Conservation (phyloP, 2,888 invertebrate species). For the Tanytarsus gracilentus region DNA sequence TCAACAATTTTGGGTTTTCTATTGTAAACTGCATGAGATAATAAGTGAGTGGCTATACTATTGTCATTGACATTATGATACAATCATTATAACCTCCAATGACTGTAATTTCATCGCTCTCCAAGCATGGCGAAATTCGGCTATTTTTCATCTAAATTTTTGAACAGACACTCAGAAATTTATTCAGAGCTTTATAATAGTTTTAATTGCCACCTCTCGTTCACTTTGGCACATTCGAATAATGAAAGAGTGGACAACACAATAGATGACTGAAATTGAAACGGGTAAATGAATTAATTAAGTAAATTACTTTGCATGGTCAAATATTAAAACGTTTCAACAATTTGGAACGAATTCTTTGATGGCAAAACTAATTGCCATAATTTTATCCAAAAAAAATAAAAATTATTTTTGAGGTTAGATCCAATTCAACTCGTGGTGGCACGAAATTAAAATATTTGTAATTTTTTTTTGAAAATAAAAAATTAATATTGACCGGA, state of each 20-base stretch:
- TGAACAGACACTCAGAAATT: no score
- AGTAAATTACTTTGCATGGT: no score
- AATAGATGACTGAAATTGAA: slow-evolving; percentile 14
- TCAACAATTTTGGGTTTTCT: no score
- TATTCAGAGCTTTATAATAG: no score
- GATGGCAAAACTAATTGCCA: slow-evolving; percentile 15
- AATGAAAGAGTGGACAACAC: background rate
- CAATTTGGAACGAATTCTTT: slow-evolving; percentile 16
- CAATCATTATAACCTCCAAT: no score
- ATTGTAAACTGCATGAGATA: no score
- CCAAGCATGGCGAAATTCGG: no score
- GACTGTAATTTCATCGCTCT: no score
- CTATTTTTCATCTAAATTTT: no score
- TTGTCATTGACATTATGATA: no score
- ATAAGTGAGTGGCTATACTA: no score
- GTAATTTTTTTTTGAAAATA: background rate
- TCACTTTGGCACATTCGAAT: background rate
- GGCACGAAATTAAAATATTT: background rate
- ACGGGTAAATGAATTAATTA: slow-evolving; percentile 28
- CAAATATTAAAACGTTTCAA: slow-evolving; percentile 2
- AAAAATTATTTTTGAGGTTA: background rate
- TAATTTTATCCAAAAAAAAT: slow-evolving; percentile 1
- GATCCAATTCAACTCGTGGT: background rate
- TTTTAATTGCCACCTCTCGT: background rate
- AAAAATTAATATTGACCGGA: no score